Evolutionary conservation across 2,113 vertebrate species (phyloP), one percentile per base, ranked within the genome.

Genomic region (Tor tambroides): DNA sequence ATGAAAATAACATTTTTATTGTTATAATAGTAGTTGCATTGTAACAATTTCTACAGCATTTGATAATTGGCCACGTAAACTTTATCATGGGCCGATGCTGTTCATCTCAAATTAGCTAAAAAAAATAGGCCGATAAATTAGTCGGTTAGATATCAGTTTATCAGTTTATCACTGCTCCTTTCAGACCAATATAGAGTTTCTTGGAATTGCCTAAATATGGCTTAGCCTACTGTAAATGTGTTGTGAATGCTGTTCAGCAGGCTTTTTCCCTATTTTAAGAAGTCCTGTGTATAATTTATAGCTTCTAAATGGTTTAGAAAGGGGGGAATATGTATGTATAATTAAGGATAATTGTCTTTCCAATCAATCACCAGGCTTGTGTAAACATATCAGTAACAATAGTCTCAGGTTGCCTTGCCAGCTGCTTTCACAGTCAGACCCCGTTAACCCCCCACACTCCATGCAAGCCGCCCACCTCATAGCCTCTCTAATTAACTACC

Each of bases 401-500:
- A 75, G 76, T 80, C 89, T 93, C 89, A 43, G 86, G 89, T 95
- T 94, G 82, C 90, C 84, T 81, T 35, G 21, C 91, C 93, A 94
- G 94, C 92, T 94, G 91, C 86, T 93, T 88, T 87, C 90, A 86
- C 80, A 88, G 91, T 93, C 91, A 84, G 90, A 80, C 43, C 89
- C 61, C 71, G 90, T 88, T 89, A 89, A 82, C 43, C 89, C 76
- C 86, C 91, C 85, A 88, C 89, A 21, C 2, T 89, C 89, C 78
- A 79, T 54, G 85, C 89, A 91, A 91, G 91, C 54, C 65, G 2
- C 56, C 81, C 56, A 41, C 82, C 88, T 90, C 91, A 94, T 88
- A 49, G 82, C 88, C 91, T 92, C 32, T 89, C 93, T 94, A 94
- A 95, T 95, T 92, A 95, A 93, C 92, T 92, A 90, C 93, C 92